Evolutionary conservation across 1,140 invertebrate species (phyloP).

Genomic region (Drosophila virilis): DNA sequence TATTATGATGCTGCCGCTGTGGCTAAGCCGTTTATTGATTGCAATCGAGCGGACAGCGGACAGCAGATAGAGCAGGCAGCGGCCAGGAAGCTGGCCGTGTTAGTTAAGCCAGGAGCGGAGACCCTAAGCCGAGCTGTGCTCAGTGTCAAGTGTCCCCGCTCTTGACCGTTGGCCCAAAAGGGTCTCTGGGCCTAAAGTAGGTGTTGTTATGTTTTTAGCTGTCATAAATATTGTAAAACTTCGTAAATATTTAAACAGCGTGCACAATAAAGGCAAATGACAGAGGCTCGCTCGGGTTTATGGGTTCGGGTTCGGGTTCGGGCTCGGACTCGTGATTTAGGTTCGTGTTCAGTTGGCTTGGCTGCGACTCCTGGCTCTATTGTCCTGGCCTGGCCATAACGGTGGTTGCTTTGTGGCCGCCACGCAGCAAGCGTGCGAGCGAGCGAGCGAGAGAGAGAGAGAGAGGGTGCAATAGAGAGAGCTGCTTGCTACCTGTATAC

Average conservation of each 20-base stretch:
- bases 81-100: constrained; percentile 26
- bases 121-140: constrained; percentile 39
- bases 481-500: constrained; percentile 19
- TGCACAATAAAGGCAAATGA: constrained; percentile 80
- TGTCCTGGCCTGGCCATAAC: constrained; percentile 58
- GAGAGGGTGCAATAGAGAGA: background rate
- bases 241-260: constrained; percentile 80
- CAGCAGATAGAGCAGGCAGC: background rate
- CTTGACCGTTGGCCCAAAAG: constrained; percentile 10
- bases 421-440: constrained; percentile 1
- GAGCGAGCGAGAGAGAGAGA: background rate
- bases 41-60: constrained; percentile 66
- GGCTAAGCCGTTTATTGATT: constrained; percentile 81
- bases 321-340: background rate
- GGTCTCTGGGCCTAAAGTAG: constrained; percentile 58
- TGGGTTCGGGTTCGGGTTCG: background rate
- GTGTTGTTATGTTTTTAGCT: constrained; percentile 83
- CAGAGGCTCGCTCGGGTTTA: constrained; percentile 57
- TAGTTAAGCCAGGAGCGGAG: constrained; percentile 19
- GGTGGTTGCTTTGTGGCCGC: constrained; percentile 45
- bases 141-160: constrained; percentile 71
- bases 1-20: constrained; percentile 51
- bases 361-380: constrained; percentile 27
- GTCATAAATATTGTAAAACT: constrained; percentile 83
- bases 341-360: constrained; percentile 1